Conservation (phyloP, 2,888 invertebrate species). For the Agrotis exclamationis region DNA sequence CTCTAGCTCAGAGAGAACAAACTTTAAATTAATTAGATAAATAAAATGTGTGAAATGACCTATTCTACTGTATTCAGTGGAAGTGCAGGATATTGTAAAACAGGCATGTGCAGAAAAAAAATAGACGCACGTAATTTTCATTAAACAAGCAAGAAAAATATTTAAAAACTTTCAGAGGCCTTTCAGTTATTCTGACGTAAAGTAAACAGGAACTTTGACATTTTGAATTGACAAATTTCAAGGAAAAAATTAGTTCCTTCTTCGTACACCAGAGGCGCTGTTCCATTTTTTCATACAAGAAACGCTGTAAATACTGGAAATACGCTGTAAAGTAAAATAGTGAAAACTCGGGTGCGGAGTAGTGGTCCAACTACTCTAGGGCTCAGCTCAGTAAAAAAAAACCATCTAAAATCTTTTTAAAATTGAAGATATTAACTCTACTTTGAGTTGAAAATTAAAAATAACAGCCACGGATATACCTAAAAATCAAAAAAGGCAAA, state of each 20-base stretch:
- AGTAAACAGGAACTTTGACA: no score
- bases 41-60: neutral
- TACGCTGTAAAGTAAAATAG: no score
- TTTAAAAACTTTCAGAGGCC: neutral
- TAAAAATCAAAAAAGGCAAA: slow-evolving; percentile 17
- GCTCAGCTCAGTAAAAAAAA: no score
- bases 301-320: no score
- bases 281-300: no score
- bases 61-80: neutral
- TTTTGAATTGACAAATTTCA: no score
- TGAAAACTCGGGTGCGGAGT: no score
- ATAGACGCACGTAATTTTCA: neutral
- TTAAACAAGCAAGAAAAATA: neutral
- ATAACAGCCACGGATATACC: slow-evolving; percentile 1
- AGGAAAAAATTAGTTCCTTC: no score
- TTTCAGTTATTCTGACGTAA: no score
- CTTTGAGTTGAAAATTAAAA: slow-evolving; percentile 5
- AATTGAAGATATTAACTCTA: slow-evolving; percentile 1
- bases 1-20: no score
- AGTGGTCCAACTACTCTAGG: no score
- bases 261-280: no score
- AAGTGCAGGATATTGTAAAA: neutral
- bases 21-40: neutral
- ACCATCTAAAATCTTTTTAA: neutral
- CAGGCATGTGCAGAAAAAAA: neutral